These are phyloP conservation scores for Drosophila rellima DNA, from an alignment of 2,888 invertebrate species.

Conservation along the genomic window DNA sequence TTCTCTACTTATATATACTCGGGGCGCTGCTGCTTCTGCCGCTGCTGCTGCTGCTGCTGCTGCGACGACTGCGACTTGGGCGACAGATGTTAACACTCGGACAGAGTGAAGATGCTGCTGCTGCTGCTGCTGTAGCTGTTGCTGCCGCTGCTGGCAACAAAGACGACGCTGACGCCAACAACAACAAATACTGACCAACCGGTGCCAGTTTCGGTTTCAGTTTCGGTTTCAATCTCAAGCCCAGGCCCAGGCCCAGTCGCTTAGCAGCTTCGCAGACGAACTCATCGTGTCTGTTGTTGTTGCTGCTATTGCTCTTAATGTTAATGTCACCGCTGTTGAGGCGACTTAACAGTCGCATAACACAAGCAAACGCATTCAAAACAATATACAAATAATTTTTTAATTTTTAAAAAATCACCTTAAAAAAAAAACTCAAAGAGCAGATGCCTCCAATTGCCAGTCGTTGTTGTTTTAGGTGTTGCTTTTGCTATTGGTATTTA, in stretches of 20 bases:
- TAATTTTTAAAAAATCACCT: constrained; percentile 9
- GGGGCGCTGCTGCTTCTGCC: constrained; percentile 49
- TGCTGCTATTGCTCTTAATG: constrained; percentile 45
- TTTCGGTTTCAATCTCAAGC: constrained; percentile 35
- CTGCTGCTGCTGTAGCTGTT: constrained; percentile 34
- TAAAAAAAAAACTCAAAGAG: neutral
- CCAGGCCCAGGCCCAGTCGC: constrained; percentile 35
- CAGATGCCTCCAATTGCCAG: constrained; percentile 16
- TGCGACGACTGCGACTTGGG: constrained; percentile 65
- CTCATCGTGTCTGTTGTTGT: constrained; percentile 32
- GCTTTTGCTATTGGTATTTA: constrained; percentile 57
- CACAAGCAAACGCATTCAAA: constrained; percentile 59
- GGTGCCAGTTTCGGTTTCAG: constrained; percentile 50
- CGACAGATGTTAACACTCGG: constrained; percentile 84
- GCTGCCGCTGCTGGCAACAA: constrained; percentile 41
- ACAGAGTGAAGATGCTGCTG: constrained; percentile 66
- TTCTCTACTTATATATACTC: constrained; percentile 85
- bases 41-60: constrained; percentile 8
- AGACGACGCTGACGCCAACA: constrained; percentile 38
- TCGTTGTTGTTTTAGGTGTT: constrained; percentile 17
- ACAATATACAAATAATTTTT: constrained; percentile 41
- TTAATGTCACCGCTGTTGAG: constrained; percentile 46
- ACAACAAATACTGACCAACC: constrained; percentile 68
- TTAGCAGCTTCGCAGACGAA: constrained; percentile 36
- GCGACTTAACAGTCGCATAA: constrained; percentile 66